Percentiles rank a stretch among this genome's conserved stretches.
phyloP scores from a whole-genome alignment of 30 jellyfish, hydroid and myxozoan species.

The Pelagia noctiluca region DNA sequence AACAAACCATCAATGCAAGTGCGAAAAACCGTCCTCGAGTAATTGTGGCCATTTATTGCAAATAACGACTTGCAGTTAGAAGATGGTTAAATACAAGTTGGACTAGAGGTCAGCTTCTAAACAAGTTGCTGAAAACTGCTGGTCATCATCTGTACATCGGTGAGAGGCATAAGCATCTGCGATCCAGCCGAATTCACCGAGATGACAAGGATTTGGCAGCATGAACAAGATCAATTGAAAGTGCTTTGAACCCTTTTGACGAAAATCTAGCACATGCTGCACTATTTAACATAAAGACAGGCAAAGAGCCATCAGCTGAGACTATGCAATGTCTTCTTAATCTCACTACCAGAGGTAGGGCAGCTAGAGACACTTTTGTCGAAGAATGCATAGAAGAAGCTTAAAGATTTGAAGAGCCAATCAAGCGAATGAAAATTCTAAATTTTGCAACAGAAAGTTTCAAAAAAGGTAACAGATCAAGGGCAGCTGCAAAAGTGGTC shows the following conservation, averaged over 20 bases:
- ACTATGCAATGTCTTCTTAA: not conserved
- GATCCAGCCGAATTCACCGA: conserved; percentile 2
- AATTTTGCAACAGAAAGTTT: conserved; percentile 16
- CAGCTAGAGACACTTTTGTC: not conserved
- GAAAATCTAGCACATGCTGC: not conserved
- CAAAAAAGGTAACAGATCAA: conserved; percentile 19
- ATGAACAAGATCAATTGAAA: conserved; percentile 25
- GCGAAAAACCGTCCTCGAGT: not conserved
- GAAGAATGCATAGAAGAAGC: conserved; percentile 15
- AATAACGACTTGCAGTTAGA: not conserved
- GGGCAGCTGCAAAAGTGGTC: conserved; percentile 46
- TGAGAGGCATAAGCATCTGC: conserved; percentile 34
- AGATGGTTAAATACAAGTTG: not conserved
- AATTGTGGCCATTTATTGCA: not conserved
- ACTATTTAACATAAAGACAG: not conserved
- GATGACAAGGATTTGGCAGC: conserved; percentile 18
- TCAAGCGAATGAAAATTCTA: conserved; percentile 33
- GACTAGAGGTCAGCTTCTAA: not conserved
- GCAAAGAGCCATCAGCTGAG: not conserved
- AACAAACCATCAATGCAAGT: not conserved
- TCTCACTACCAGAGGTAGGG: conserved; percentile 4
- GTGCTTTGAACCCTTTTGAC: conserved; percentile 27
- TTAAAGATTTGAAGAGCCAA: conserved; percentile 27
- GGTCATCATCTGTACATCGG: not conserved
- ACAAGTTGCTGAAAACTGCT: not conserved